A percentile compares a stretch with the other conserved stretches of the same genome.
Conservation (phyloP, 2,797 vertebrate species). For the Lithobates pipiens region DNA sequence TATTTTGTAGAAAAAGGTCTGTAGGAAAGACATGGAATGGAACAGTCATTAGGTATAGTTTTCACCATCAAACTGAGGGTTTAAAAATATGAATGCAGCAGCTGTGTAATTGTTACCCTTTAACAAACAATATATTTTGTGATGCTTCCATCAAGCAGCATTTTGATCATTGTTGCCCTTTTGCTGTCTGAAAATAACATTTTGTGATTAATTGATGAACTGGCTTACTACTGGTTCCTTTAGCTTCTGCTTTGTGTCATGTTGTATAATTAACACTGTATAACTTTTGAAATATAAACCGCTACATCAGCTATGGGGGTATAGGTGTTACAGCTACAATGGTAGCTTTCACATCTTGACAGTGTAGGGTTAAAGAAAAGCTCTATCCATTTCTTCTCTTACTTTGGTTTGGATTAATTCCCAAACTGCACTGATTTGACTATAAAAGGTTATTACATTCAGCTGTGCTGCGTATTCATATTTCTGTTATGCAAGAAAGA, state of each 20-base stretch:
- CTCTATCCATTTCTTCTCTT: background rate
- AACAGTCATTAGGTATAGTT: conserved; percentile 2
- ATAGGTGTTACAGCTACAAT: background rate
- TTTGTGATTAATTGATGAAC: background rate
- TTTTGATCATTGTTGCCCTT: background rate
- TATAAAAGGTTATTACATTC: conserved; percentile 47
- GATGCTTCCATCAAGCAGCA: conserved; percentile 3
- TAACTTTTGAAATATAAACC: background rate
- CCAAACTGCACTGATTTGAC: conserved; percentile 32
- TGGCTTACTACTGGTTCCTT: background rate
- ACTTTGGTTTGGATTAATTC: conserved; percentile 51
- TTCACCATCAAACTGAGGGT: conserved; percentile 1
- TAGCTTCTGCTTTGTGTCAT: conserved; percentile 5
- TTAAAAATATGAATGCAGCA: conserved; percentile 2
- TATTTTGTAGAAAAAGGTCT: conserved; percentile 6
- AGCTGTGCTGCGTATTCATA: conserved; percentile 13
- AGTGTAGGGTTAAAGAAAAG: conserved; percentile 3
- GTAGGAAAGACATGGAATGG: conserved; percentile 8
- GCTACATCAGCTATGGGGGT: background rate
- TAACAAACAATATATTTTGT: background rate
- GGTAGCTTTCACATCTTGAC: background rate
- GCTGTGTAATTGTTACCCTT: background rate
- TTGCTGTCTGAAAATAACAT: conserved; percentile 7
- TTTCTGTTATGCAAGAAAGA: conserved; percentile 25
- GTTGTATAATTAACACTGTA: background rate